Conservation (phyloP, 2,888 invertebrate genomes). For the Frankliniella fusca region DNA sequence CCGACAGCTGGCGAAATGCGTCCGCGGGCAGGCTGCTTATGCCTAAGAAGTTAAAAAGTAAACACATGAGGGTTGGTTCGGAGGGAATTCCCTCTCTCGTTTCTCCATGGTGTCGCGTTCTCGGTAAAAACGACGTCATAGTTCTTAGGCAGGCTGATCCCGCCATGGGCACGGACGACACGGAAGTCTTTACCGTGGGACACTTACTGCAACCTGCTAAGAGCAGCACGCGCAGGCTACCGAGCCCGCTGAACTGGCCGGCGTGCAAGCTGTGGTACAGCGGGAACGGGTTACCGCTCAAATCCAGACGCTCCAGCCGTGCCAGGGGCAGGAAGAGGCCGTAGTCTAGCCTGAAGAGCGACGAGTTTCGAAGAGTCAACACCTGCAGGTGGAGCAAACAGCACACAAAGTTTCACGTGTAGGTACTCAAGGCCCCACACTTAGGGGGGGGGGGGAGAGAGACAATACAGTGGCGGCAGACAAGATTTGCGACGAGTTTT, state of each 20-base stretch:
- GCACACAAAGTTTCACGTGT: background rate
- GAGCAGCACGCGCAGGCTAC: background rate
- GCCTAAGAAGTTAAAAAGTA: background rate
- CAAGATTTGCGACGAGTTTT: too few species aligned
- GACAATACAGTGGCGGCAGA: too few species aligned
- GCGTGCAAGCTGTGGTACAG: background rate
- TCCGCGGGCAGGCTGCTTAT: background rate
- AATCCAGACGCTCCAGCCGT: background rate
- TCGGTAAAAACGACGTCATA: too few species aligned
- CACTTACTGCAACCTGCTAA: background rate
- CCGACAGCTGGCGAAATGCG: constrained; percentile 11
- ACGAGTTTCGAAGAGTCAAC: background rate
- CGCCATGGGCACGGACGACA: too few species aligned
- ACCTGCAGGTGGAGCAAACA: background rate
- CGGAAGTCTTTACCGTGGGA: too few species aligned
- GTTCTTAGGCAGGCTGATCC: too few species aligned
- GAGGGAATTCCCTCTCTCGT: too few species aligned
- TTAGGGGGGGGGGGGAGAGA: too few species aligned
- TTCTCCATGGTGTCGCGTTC: too few species aligned
- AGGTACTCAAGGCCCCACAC: too few species aligned
- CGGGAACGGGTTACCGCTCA: background rate
- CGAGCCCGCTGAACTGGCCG: background rate
- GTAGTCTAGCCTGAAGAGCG: background rate
- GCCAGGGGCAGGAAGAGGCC: background rate
- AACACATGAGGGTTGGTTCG: too few species aligned